Evolutionary conservation across 2,888 invertebrate species (phyloP), one percentile per base, ranked within the genome.

Genomic region (Pachliopta kotzebuea): DNA sequence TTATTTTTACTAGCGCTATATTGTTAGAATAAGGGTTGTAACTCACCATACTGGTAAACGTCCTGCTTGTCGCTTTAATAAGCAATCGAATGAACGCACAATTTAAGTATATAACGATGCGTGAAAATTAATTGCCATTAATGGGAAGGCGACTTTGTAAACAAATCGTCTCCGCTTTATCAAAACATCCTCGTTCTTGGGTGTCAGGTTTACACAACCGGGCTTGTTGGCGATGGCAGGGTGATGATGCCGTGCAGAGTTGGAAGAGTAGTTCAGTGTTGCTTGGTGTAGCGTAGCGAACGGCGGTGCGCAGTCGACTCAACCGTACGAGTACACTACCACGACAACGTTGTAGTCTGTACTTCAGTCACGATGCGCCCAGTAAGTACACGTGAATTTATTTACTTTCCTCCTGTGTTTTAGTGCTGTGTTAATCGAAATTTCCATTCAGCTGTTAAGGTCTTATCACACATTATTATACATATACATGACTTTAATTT

Each of bases 351-450:
- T 45, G 45, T 74, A 74, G 71, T 67, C 68, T 66, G 73, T 72
- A 78, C 74, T 73, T 18, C 50, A 62, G 76, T 76, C 86, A 87
- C 70, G 72, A 89, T 90, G 88, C 85, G 84, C 76, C 77, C 77
- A 79, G 90, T 90, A 80, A 86, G 90, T 90, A 85, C 72, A 68
- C 71, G 85, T 85, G 85, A 65, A 71, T 74, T 74, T 73, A 50
- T 24, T 50, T 49, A n/a, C n/a, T 56, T 60, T 24, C 17, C 21
- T 20, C 8, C 18, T 20, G 61, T 61, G 62, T 50, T 45, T 56
- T 4, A 56, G 62, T 62, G 62, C n/a, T 50, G 50, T 56, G 50
- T 18, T 50, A 56, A 45, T 6, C 6, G 7, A 45, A 45, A 45
- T n/a, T 37, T 37, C 17, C 14, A 2, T 0, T 37, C 37, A 4